Percentiles rank a stretch among this genome's conserved stretches.
Conservation (phyloP, 2,113 vertebrate genomes). For the Cathartes aura region DNA sequence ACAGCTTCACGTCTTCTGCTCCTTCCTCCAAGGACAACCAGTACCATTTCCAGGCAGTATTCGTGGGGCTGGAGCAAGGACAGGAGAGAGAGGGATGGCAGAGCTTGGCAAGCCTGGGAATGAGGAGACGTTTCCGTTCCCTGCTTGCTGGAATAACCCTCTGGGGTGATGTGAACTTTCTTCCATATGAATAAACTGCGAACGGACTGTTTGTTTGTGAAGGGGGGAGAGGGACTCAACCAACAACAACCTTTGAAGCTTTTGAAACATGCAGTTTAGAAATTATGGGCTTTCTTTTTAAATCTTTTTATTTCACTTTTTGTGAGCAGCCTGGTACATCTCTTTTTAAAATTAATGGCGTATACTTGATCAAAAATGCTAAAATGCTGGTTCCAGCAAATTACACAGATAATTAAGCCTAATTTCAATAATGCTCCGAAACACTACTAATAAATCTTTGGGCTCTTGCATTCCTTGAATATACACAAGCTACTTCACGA, state of each 20-base stretch:
- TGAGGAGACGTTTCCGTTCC: not conserved
- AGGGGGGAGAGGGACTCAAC: not conserved
- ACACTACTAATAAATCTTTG: constrained; percentile 75
- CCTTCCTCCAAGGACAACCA: not conserved
- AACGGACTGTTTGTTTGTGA: not conserved
- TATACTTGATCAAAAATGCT: constrained; percentile 76
- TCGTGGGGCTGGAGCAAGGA: not conserved
- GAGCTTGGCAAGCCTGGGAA: not conserved
- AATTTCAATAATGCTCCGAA: constrained; percentile 77
- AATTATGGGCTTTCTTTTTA: not conserved
- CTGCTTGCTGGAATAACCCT: not conserved
- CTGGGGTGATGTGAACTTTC: not conserved
- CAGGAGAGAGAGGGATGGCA: not conserved
- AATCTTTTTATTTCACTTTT: not conserved
- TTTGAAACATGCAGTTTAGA: not conserved
- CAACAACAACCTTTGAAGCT: not conserved
- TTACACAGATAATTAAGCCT: constrained; percentile 80
- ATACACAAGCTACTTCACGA: constrained; percentile 42
- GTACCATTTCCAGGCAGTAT: not conserved
- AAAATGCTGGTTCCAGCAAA: constrained; percentile 78
- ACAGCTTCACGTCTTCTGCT: not conserved
- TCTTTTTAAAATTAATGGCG: constrained; percentile 75
- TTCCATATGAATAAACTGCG: not conserved
- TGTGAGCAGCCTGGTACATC: constrained; percentile 51
- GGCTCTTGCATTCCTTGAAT: constrained; percentile 32